Evolutionary conservation across 2,113 vertebrate genomes (phyloP).

Genomic region (Meriones unguiculatus): DNA sequence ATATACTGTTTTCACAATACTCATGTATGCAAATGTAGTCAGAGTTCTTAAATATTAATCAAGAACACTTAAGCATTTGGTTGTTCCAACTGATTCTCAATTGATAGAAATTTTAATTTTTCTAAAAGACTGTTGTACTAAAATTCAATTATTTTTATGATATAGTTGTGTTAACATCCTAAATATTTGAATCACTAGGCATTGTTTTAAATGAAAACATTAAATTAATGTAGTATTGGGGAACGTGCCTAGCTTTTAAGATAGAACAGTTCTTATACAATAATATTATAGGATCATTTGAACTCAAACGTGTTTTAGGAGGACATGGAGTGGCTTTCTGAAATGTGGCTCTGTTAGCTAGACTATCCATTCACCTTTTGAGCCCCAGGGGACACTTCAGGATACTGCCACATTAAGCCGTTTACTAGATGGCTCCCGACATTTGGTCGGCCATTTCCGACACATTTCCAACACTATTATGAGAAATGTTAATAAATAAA

Average conservation of each 20-base stretch:
- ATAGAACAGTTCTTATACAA: slow-evolving; percentile 54
- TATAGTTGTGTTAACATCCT: slow-evolving; percentile 63
- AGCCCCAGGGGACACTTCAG: slow-evolving; percentile 4
- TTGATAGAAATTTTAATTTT: slow-evolving; percentile 60
- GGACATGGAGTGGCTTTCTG: background rate
- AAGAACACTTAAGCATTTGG: slow-evolving; percentile 60
- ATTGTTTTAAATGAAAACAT: slow-evolving; percentile 63
- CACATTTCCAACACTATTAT: slow-evolving; percentile 4
- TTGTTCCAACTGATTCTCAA: slow-evolving; percentile 56
- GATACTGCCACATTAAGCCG: slow-evolving; percentile 41
- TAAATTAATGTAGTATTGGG: slow-evolving; percentile 60
- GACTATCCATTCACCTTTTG: slow-evolving; percentile 24
- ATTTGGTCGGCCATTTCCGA: slow-evolving; percentile 54
- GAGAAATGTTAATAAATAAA: slow-evolving; percentile 62
- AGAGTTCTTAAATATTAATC: slow-evolving; percentile 68
- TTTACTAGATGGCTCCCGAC: slow-evolving; percentile 36
- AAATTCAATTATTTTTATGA: slow-evolving; percentile 63
- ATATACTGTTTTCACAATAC: slow-evolving; percentile 42
- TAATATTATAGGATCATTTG: background rate
- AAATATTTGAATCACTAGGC: slow-evolving; percentile 65
- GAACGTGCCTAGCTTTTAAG: slow-evolving; percentile 50
- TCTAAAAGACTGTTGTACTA: slow-evolving; percentile 60
- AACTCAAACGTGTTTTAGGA: slow-evolving; percentile 24
- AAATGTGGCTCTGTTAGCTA: slow-evolving; percentile 31
- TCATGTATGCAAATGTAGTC: slow-evolving; percentile 29